phyloP scores from a whole-genome alignment of 1,140 invertebrate genomes.

The Trichonephila clavipes region DNA sequence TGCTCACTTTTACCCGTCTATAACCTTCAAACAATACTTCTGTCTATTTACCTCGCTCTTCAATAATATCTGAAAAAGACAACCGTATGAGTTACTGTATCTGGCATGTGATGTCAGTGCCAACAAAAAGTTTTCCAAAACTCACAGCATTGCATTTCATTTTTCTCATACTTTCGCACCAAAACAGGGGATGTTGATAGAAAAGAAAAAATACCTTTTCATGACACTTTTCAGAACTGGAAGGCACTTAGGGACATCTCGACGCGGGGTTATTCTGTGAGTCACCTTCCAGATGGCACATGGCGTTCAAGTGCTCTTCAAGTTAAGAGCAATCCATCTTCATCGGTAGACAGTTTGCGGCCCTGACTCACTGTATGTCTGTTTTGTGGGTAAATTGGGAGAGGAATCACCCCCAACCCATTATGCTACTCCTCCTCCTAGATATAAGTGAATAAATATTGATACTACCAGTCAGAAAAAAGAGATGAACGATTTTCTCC shows the following conservation, averaged over 20 bases:
- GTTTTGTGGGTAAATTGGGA: background rate
- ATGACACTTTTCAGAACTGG: background rate
- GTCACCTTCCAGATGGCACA: conserved; percentile 11
- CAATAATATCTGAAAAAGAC: background rate
- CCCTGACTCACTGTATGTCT: background rate
- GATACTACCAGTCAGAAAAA: too few relatives aligned
- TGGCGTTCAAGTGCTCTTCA: background rate
- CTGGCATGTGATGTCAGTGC: background rate
- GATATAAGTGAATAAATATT: background rate
- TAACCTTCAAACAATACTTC: background rate
- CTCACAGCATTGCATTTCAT: background rate
- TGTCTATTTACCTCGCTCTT: background rate
- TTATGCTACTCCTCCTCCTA: background rate
- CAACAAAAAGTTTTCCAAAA: background rate
- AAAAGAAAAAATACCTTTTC: background rate
- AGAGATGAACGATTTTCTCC: too few relatives aligned
- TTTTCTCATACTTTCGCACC: background rate
- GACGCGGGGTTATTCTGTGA: background rate
- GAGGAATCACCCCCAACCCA: background rate
- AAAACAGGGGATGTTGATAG: background rate
- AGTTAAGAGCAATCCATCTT: conserved; percentile 45
- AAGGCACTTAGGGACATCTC: conserved; percentile 27
- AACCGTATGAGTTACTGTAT: background rate
- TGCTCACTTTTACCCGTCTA: background rate
- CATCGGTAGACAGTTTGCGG: background rate